phyloP scores from a whole-genome alignment of 2,113 vertebrate genomes.

The Mixornis gularis region DNA sequence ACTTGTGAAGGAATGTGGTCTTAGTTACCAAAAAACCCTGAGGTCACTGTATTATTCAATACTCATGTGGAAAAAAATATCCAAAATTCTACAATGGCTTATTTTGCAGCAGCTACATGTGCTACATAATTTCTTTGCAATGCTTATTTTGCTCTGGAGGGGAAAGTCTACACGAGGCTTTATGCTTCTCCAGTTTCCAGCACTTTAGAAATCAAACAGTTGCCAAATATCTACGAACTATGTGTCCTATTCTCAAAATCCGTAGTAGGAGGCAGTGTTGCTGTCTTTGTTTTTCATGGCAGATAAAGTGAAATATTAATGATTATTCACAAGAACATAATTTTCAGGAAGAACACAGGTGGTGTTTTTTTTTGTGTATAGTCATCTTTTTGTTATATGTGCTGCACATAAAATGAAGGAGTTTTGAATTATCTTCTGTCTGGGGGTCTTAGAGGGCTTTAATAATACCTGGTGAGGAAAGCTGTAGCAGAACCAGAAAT shows the following conservation, averaged over 20 bases:
- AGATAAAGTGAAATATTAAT: not conserved
- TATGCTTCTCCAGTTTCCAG: not conserved
- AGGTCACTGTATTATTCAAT: not conserved
- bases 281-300: not conserved
- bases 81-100: not conserved
- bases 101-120: constrained; percentile 1
- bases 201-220: not conserved
- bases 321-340: not conserved
- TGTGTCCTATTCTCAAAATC: not conserved
- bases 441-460: not conserved
- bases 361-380: not conserved
- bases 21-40: constrained; percentile 1
- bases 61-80: not conserved
- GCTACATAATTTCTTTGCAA: not conserved
- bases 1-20: constrained; percentile 41
- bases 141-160: not conserved
- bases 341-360: not conserved
- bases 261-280: not conserved
- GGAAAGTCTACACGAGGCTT: not conserved
- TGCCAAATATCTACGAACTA: not conserved
- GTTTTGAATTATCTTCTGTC: not conserved
- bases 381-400: not conserved
- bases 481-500: not conserved
- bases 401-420: not conserved
- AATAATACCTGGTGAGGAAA: not conserved